Conservation (phyloP, 2,113 vertebrate genomes). For the Pseudorhombus dupliciocellatus region DNA sequence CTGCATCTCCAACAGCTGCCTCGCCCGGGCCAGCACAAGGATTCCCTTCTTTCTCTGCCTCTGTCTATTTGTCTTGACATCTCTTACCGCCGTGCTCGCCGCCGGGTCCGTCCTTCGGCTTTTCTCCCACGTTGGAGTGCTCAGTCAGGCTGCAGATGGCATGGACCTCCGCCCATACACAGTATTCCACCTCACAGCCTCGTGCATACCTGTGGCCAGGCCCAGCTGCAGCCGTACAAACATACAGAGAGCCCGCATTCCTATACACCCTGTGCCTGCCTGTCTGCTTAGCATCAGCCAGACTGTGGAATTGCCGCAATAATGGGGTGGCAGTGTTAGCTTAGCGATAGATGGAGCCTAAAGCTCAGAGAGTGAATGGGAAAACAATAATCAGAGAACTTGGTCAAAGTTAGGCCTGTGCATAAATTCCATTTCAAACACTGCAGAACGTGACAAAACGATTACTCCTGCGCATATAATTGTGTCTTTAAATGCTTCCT, state of each 20-base stretch:
- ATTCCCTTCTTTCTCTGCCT: constrained; percentile 37
- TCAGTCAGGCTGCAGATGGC: constrained; percentile 40
- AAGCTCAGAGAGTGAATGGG: neutral
- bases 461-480: neutral
- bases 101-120: constrained; percentile 24
- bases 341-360: constrained; percentile 25
- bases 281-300: constrained; percentile 56
- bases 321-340: constrained; percentile 36
- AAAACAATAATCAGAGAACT: neutral
- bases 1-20: constrained; percentile 31
- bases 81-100: constrained; percentile 23
- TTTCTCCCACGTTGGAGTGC: constrained; percentile 39
- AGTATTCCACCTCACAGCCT: constrained; percentile 56
- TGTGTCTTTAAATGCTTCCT: neutral
- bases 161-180: constrained; percentile 56
- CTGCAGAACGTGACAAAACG: neutral
- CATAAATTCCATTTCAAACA: neutral
- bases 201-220: constrained; percentile 60
- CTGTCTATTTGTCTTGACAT: constrained; percentile 61
- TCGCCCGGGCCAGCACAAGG: constrained; percentile 20
- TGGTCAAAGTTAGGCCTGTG: neutral
- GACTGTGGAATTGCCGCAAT: constrained; percentile 23
- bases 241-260: constrained; percentile 57
- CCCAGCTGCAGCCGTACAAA: constrained; percentile 63
- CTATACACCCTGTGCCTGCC: constrained; percentile 34